Percentiles rank a stretch among this genome's conserved stretches.
Conservation (phyloP, 1,140 invertebrate genomes). For the Artemia franciscana region DNA sequence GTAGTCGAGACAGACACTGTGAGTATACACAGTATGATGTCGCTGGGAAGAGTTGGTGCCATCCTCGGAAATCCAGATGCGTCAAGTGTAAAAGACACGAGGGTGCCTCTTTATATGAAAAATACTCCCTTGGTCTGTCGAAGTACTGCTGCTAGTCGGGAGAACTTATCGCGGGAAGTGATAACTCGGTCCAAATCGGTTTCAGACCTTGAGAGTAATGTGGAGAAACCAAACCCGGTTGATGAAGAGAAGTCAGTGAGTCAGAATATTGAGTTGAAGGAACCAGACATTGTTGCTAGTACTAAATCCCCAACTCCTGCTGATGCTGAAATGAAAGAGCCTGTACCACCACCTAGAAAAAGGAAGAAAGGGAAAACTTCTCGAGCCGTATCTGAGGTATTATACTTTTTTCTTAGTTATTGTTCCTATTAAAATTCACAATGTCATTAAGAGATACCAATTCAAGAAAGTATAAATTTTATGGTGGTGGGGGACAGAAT, state of each 20-base stretch:
- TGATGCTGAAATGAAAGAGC: conserved; percentile 21
- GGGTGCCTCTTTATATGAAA: conserved; percentile 4
- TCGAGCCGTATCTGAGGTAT: background rate
- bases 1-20: conserved; percentile 65
- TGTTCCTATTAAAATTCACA: background rate
- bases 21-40: conserved; percentile 63
- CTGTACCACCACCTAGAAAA: conserved; percentile 53
- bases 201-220: background rate
- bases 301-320: conserved; percentile 38
- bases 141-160: conserved; percentile 2
- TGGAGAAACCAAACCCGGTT: background rate
- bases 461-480: conserved; percentile 10
- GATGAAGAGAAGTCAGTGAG: background rate
- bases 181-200: conserved; percentile 8
- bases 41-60: conserved; percentile 47
- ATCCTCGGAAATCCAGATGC: conserved; percentile 29
- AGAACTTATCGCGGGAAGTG: background rate
- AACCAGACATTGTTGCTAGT: conserved; percentile 81
- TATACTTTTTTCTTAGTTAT: background rate
- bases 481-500: background rate
- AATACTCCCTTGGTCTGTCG: background rate
- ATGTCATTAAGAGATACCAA: conserved; percentile 3
- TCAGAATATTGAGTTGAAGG: conserved; percentile 26
- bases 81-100: conserved; percentile 2
- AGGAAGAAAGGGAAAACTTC: conserved; percentile 41